phyloP scores from a whole-genome alignment of 2,888 invertebrate genomes.

The Vesta saturnalis region DNA sequence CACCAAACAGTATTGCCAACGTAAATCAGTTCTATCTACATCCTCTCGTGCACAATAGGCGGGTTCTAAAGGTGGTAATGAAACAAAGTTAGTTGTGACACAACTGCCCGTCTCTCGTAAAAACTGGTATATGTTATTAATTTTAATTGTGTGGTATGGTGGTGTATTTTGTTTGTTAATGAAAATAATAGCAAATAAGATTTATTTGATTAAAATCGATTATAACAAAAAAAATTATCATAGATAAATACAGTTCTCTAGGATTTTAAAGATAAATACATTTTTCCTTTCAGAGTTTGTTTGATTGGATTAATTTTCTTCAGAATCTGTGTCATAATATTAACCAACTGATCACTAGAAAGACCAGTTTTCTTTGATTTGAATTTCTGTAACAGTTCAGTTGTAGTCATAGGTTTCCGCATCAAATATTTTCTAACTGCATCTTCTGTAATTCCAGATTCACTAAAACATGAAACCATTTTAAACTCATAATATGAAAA shows the following conservation, averaged over 20 bases:
- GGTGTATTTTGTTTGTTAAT: too few relatives aligned
- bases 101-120: too few relatives aligned
- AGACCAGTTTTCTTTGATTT: conserved; percentile 93
- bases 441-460: conserved; percentile 93
- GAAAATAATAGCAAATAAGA: too few relatives aligned
- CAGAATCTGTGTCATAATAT: conserved; percentile 93
- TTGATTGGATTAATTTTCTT: conserved; percentile 95
- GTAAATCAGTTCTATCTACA: too few relatives aligned
- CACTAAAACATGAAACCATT: conserved; percentile 65
- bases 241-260: conserved; percentile 39
- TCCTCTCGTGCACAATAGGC: too few relatives aligned
- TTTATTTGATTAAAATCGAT: not conserved
- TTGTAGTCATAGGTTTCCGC: conserved; percentile 98
- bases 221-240: not conserved
- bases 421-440: conserved; percentile 93
- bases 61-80: too few relatives aligned
- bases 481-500: too few relatives aligned
- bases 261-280: conserved; percentile 90
- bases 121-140: too few relatives aligned
- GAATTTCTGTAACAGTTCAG: conserved; percentile 94
- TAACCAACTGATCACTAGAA: conserved; percentile 89
- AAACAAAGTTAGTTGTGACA: too few relatives aligned
- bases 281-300: conserved; percentile 91
- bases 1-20: too few relatives aligned
- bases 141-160: too few relatives aligned